Conservation (phyloP, 2,113 vertebrate genomes). For the Embiotoca jacksoni region DNA sequence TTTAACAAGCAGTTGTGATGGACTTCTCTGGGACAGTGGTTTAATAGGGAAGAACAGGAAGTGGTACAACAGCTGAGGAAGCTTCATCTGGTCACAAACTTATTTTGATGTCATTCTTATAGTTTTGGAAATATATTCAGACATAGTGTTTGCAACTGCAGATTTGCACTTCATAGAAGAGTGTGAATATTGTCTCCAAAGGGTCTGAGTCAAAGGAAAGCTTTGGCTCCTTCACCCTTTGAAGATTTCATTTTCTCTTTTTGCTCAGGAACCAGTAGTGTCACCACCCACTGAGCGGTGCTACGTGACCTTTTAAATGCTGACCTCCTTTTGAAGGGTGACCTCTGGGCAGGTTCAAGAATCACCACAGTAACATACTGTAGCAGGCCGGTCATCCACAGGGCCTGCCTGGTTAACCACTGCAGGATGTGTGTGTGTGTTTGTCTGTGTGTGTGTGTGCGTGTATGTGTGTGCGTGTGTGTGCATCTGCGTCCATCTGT, state of each 20-base stretch:
- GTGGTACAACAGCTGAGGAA: no score
- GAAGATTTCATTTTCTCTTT: constrained; percentile 9
- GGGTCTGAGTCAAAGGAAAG: not conserved
- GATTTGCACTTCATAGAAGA: no score
- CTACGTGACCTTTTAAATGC: constrained; percentile 60
- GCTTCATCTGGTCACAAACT: no score
- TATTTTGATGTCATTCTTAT: no score
- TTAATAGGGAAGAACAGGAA: no score
- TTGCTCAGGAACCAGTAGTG: constrained; percentile 10
- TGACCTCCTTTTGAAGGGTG: constrained; percentile 60
- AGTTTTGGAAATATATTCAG: no score
- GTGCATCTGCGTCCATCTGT: not conserved
- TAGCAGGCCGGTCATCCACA: constrained; percentile 40
- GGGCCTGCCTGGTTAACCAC: constrained; percentile 65
- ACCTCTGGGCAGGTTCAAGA: constrained; percentile 66
- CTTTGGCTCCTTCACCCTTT: constrained; percentile 5
- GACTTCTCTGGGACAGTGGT: no score
- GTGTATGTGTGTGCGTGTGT: constrained; percentile 23
- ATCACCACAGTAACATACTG: constrained; percentile 51
- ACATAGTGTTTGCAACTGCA: no score
- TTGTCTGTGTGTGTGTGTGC: constrained; percentile 28
- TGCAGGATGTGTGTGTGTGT: constrained; percentile 47
- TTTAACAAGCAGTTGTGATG: no score
- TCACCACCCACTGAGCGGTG: not conserved
- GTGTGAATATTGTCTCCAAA: constrained; percentile 23